These are phyloP conservation scores for Lemur catta DNA, from an alignment of 2,797 vertebrate species.

Conservation along the genomic window DNA sequence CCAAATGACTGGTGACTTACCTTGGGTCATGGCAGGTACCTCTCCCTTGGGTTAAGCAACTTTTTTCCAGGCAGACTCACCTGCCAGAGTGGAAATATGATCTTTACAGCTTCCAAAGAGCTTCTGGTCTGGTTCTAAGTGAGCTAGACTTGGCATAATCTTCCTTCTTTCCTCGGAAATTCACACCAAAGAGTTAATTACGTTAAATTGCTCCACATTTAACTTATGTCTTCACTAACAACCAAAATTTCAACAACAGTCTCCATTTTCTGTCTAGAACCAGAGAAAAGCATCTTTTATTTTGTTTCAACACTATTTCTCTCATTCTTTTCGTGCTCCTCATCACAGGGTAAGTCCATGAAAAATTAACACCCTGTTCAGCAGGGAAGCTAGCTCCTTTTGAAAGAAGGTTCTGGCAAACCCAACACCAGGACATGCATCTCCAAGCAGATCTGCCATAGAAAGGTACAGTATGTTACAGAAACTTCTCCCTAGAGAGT, in stretches of 20 bases:
- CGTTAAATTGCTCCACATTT: constrained; percentile 13
- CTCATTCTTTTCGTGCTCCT: constrained; percentile 55
- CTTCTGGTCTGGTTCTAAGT: background rate
- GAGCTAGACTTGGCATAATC: background rate
- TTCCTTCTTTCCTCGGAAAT: constrained; percentile 26
- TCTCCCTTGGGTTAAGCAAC: background rate
- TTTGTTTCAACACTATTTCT: constrained; percentile 28
- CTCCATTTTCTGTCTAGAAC: constrained; percentile 13
- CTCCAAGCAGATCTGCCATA: constrained; percentile 7
- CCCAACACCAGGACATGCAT: background rate
- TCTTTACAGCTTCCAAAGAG: background rate
- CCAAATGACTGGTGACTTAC: background rate
- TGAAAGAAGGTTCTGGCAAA: constrained; percentile 52
- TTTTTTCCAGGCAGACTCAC: background rate
- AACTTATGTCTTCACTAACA: constrained; percentile 14
- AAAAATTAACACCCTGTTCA: constrained; percentile 71
- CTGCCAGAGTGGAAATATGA: background rate
- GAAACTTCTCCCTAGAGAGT: background rate
- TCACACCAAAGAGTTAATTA: constrained; percentile 25
- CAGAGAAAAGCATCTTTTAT: constrained; percentile 10
- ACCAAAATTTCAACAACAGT: background rate
- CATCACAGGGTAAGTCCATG: constrained; percentile 54
- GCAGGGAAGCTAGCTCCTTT: constrained; percentile 52
- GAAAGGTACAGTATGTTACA: background rate
- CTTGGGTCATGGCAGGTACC: background rate